Evolutionary conservation across 2,113 vertebrate genomes (phyloP), one percentile per base, ranked within the genome.

Genomic region (Phodopus roborovskii): DNA sequence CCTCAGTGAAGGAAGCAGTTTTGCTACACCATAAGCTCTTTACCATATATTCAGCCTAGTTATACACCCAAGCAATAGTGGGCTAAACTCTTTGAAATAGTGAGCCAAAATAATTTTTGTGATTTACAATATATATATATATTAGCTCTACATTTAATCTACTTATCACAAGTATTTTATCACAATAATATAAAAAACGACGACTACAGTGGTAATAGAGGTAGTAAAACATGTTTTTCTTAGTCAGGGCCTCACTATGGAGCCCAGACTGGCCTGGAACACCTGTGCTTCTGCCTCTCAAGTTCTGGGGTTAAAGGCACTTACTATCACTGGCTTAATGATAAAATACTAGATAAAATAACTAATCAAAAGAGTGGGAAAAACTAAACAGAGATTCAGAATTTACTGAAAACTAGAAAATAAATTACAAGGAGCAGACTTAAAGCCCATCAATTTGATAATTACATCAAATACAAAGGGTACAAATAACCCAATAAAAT

Each of bases 391-490:
- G 30, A 33, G 24, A 24, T 26, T 9, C 24, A 64, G 33, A 68
- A 68, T 13, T 68, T 68, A 33, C 64, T 68, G 30, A 92, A 84
- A 96, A 92, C n/a, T 24, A 94, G 6, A 56, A 89, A 92, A 78
- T 53, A 94, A 71, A 89, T 77, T 22, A 89, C 4, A 94, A 77
- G 84, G 77, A 19, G 22, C 50, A 89, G 22, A 77, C 62, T 62
- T 91, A 92, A 77, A 68, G 20, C 16, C 28, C 20, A 83, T 5
- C 2, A 70, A 71, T 8, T 62, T 78, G 91, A 39, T 70, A 62
- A 78, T 2, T 84, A 17, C 10, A 75, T 58, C 16, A 9, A 62
- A 74, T 39, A 74, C 71, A 73, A 73, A 73, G 17, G 70, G 20
- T 73, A 73, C 39, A 78, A n/a, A 33, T 77, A 56, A 62, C 42